Conservation (phyloP, 2,113 vertebrate genomes). For the Fulmarus glacialis region DNA sequence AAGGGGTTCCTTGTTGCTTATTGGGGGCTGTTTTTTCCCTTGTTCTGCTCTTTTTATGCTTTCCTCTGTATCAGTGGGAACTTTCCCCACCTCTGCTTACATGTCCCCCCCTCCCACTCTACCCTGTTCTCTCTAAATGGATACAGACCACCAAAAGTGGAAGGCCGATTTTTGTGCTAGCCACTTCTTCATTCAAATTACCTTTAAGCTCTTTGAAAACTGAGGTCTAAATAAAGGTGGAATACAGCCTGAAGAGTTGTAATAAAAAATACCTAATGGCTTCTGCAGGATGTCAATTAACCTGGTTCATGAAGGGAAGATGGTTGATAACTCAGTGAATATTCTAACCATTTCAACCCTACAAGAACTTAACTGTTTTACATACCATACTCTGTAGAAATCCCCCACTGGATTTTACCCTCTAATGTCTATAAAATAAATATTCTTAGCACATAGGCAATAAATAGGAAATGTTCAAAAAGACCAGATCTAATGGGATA, state of each 20-base stretch:
- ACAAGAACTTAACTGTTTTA: slow-evolving; percentile 36
- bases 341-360: slow-evolving; percentile 23
- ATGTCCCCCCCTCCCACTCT: neutral
- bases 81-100: neutral
- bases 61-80: neutral
- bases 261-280: slow-evolving; percentile 42
- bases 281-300: slow-evolving; percentile 55
- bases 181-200: slow-evolving; percentile 22
- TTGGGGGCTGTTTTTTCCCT: neutral
- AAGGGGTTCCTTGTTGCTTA: neutral
- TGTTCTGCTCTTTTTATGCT: neutral
- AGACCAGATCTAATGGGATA: slow-evolving; percentile 11
- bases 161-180: neutral
- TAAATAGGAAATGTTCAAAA: slow-evolving; percentile 38
- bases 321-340: slow-evolving; percentile 32
- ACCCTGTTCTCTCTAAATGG: neutral
- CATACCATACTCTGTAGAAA: neutral
- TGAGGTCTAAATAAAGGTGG: slow-evolving; percentile 1
- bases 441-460: slow-evolving; percentile 62
- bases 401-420: neutral
- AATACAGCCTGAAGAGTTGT: slow-evolving; percentile 7
- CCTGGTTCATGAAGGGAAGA: neutral
- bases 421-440: slow-evolving; percentile 39
- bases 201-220: neutral
- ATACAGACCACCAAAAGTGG: neutral